Conservation (phyloP, 2,113 vertebrate species). For the Tupaia chinensis region DNA sequence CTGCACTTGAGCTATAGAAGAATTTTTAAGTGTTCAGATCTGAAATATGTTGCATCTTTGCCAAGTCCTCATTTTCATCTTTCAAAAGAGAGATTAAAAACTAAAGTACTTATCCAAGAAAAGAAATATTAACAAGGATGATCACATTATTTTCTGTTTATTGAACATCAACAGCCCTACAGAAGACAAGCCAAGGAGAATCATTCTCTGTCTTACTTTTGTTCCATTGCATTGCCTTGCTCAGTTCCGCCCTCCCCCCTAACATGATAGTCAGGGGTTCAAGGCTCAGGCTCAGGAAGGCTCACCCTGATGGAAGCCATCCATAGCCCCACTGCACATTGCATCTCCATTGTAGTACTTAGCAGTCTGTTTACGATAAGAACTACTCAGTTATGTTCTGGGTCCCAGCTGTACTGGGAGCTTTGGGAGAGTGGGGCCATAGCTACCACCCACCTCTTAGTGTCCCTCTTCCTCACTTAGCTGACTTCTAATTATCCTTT, state of each 20-base stretch:
- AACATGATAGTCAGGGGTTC: not conserved
- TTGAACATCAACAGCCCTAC: not conserved
- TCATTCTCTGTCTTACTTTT: not conserved
- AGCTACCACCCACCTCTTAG: not conserved
- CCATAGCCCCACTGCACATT: fast-evolving
- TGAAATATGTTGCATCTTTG: constrained; percentile 22
- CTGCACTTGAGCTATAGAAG: constrained; percentile 23
- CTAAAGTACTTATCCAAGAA: constrained; percentile 1
- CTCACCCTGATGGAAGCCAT: not conserved
- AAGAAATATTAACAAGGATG: not conserved
- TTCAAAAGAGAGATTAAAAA: constrained; percentile 67
- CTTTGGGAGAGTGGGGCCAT: not conserved
- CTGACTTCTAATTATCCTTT: not conserved
- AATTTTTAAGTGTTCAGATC: constrained; percentile 35
- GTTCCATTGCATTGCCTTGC: not conserved
- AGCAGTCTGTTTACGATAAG: too few species aligned
- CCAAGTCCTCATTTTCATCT: constrained; percentile 59
- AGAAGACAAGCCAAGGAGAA: not conserved
- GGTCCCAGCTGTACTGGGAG: not conserved
- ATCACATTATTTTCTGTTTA: not conserved
- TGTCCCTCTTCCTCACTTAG: not conserved
- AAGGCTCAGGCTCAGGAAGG: not conserved
- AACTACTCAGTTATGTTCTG: not conserved
- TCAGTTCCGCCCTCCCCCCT: not conserved
- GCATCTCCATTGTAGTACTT: not conserved